Base-by-base conservation (phyloP, 1,140 invertebrate genomes). In the Anoplolepis gracilipes region DNA sequence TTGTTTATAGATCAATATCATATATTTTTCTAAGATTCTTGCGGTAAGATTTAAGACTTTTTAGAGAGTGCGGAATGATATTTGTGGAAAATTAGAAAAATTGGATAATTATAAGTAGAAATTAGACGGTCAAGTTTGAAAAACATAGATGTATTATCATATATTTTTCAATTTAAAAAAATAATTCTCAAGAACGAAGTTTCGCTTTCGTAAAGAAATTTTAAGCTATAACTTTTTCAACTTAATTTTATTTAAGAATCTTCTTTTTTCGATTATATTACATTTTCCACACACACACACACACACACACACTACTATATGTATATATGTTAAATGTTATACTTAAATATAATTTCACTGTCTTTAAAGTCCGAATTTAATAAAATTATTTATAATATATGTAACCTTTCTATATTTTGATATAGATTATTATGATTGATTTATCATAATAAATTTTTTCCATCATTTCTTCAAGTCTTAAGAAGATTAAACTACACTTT, bases 401-500 rank as follows among this genome's bases (percentile, higher is more conserved):
- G 25, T 10, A 13, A 22, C 13, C 11, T 61, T 61, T 61, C 25
- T 61, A 11, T 28, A 13, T 28, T 59, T 13, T 59, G 57, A 59
- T 25, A 22, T n/a, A n/a, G n/a, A n/a, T 25, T 25, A 59, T 59
- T 22, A 1, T 25, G 22, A 22, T 25, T 16, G 22, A 22, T 59
- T 11, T 30, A 62, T 62, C 22, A 25, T 10, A 57, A 42, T 42
- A 62, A 62, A 67, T 70, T 28, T 57, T 42, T 39, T 77, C 75
- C n/a, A 62, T 57, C 49, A 19, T 70, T 81, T 70, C 49, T 70
- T 39, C 2, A 28, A 70, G 22, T 33, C 19, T 0, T 36, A 13
- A 8, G 36, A 59, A 59, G 65, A 72, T 59, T 72, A 30, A 59
- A 57, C 28, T 57, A 81, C 11, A 72, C 46, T 79, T 53, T 28